These are phyloP conservation scores for Tetragonisca angustula DNA, from an alignment of 2,888 invertebrate genomes.

Conservation along the genomic window DNA sequence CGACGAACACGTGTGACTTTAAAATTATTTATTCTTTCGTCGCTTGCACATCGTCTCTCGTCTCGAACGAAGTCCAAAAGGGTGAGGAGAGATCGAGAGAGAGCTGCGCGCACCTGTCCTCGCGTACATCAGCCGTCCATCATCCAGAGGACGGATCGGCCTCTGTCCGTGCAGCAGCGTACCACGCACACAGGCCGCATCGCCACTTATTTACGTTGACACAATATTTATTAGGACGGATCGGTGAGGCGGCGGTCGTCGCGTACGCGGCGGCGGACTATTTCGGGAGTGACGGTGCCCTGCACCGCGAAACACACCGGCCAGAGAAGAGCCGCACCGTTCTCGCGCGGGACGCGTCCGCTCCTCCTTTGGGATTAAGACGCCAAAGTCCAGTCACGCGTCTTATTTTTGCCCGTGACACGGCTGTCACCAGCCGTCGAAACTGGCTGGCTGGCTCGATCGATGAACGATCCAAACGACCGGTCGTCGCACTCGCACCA, in stretches of 20 bases:
- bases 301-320: constrained; percentile 48
- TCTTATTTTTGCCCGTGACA: constrained; percentile 52
- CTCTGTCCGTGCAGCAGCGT: constrained; percentile 48
- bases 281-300: constrained; percentile 66
- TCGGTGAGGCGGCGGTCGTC: constrained; percentile 79
- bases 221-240: constrained; percentile 84
- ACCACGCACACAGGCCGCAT: constrained; percentile 67
- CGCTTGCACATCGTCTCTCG: neutral
- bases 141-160: constrained; percentile 75
- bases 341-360: constrained; percentile 52
- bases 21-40: constrained; percentile 4
- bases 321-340: constrained; percentile 38
- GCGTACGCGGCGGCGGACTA: constrained; percentile 69
- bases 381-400: constrained; percentile 59
- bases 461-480: neutral
- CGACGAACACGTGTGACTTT: no score
- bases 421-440: constrained; percentile 37
- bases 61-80: neutral
- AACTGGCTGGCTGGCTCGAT: neutral
- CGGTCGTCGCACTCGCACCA: constrained; percentile 29
- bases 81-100: constrained; percentile 43
- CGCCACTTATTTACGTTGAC: constrained; percentile 83
- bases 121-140: constrained; percentile 82
- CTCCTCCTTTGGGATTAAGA: constrained; percentile 69
- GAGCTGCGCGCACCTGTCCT: constrained; percentile 79